phyloP scores from a whole-genome alignment of 2,113 vertebrate genomes.

The Pipra filicauda region DNA sequence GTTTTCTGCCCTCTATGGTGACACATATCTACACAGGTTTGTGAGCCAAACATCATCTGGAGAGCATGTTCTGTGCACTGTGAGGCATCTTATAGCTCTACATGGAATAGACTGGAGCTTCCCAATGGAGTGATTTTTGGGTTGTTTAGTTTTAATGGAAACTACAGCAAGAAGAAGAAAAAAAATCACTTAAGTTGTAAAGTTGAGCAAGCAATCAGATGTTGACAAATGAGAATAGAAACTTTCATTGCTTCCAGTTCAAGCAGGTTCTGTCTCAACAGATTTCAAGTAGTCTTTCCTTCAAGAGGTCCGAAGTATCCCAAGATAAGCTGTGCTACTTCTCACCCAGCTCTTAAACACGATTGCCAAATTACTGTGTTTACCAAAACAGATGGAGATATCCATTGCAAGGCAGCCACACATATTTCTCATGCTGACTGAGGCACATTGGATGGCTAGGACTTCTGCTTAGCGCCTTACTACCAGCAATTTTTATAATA shows the following conservation, averaged over 20 bases:
- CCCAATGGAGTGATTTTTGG: background rate
- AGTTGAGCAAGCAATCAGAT: background rate
- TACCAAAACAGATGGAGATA: background rate
- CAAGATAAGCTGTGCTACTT: background rate
- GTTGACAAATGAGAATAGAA: background rate
- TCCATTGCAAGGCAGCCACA: background rate
- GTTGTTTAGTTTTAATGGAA: background rate
- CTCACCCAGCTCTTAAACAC: background rate
- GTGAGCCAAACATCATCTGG: background rate
- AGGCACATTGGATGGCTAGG: background rate
- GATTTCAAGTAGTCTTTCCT: background rate
- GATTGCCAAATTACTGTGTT: background rate
- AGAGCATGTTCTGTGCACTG: accelerated
- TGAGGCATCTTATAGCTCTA: background rate
- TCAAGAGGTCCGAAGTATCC: background rate
- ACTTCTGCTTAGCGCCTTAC: background rate
- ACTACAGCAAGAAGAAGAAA: background rate
- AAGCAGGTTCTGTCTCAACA: background rate
- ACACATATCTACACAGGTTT: background rate
- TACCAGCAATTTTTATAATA: background rate
- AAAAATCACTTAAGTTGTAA: background rate
- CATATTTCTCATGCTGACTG: background rate
- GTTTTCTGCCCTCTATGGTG: background rate
- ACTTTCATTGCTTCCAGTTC: background rate
- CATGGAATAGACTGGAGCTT: background rate